Conservation (phyloP, 2,888 invertebrate genomes). For the Parnassius apollo region DNA sequence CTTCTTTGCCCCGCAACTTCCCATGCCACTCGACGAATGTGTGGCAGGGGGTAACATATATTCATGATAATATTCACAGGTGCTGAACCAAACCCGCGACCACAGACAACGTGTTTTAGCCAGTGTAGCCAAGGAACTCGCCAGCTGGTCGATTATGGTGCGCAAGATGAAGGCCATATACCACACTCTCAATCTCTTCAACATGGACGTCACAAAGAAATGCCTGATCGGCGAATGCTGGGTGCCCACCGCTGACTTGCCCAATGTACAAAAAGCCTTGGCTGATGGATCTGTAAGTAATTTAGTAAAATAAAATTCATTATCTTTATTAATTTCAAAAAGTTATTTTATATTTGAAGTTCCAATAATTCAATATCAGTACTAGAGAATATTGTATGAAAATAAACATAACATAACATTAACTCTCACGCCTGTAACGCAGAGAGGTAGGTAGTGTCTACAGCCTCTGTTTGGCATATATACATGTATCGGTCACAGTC, state of each 20-base stretch:
- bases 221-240: slow-evolving; percentile 93
- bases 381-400: neutral
- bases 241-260: slow-evolving; percentile 87
- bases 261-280: slow-evolving; percentile 88
- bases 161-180: slow-evolving; percentile 96
- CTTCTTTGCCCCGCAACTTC: no score
- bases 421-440: neutral
- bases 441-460: no score
- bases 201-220: slow-evolving; percentile 92
- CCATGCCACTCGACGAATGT: no score
- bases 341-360: neutral
- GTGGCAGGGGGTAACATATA: no score
- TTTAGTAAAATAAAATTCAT: neutral
- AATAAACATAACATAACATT: neutral
- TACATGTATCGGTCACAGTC: no score
- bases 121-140: slow-evolving; percentile 93
- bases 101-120: slow-evolving; percentile 93
- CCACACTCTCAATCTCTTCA: slow-evolving; percentile 93
- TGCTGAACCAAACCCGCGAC: slow-evolving; percentile 95
- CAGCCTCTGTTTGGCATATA: no score
- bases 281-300: slow-evolving; percentile 88
- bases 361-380: neutral
- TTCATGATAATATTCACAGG: slow-evolving; percentile 67
- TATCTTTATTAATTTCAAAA: no score
- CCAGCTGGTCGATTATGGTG: slow-evolving; percentile 94